A percentile compares a stretch with the other conserved stretches of the same genome.
These are phyloP conservation scores for Momotus momota DNA, from an alignment of 2,797 vertebrate genomes.

Conservation along the genomic window DNA sequence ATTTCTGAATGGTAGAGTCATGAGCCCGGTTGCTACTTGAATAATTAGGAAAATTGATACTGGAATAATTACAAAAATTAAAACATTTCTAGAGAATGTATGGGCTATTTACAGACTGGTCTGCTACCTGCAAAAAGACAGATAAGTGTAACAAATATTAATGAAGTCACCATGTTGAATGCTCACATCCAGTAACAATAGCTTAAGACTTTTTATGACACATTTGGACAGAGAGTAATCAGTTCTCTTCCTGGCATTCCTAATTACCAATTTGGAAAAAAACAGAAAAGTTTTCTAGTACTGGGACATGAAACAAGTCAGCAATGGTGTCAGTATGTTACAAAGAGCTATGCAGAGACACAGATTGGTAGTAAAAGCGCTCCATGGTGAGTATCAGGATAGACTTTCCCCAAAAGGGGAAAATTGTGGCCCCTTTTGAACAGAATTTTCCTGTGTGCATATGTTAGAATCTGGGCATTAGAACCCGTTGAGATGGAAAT, in stretches of 20 bases:
- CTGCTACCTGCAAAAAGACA: slow-evolving; percentile 7
- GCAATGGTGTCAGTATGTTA: not conserved
- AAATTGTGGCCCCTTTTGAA: not conserved
- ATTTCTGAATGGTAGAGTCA: not conserved
- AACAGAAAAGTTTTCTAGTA: not conserved
- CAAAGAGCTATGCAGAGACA: not conserved
- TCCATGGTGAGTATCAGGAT: not conserved
- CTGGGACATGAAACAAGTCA: not conserved
- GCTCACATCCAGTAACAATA: not conserved
- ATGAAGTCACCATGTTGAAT: not conserved
- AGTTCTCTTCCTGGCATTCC: not conserved
- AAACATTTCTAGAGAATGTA: not conserved
- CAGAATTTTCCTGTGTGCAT: not conserved
- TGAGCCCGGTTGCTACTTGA: not conserved
- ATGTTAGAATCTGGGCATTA: too few species aligned
- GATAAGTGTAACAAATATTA: slow-evolving; percentile 4
- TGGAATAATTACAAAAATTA: not conserved
- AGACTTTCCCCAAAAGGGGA: not conserved
- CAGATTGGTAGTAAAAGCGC: accelerated
- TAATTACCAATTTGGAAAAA: not conserved
- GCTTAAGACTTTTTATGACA: not conserved
- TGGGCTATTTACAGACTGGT: not conserved
- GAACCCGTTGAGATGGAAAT: accelerated
- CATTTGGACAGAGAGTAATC: not conserved
- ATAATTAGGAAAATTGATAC: not conserved